phyloP scores from a whole-genome alignment of 2,113 vertebrate genomes.

The Nipponia nippon region DNA sequence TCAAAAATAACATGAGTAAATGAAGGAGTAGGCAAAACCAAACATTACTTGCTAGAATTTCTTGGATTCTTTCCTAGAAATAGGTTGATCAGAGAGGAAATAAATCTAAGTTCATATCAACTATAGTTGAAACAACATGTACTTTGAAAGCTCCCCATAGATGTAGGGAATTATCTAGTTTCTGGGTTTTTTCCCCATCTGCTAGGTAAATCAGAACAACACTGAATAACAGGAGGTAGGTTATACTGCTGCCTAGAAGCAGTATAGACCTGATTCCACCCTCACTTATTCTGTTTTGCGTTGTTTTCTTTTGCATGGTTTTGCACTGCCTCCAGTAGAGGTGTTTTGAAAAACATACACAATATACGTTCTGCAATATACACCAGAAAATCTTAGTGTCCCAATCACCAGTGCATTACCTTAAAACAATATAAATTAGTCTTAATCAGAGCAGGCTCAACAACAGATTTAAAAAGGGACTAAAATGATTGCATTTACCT shows the following conservation, averaged over 20 bases:
- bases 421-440: background rate
- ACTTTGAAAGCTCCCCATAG: background rate
- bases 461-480: background rate
- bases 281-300: background rate
- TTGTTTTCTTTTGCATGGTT: background rate
- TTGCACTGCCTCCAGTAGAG: background rate
- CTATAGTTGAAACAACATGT: background rate
- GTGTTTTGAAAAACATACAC: background rate
- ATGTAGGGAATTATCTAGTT: background rate
- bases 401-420: background rate
- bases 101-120: background rate
- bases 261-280: background rate
- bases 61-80: background rate
- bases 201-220: background rate
- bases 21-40: background rate
- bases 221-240: background rate
- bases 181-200: rapidly evolving
- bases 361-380: background rate
- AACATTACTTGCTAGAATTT: background rate
- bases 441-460: background rate
- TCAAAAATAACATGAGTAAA: background rate
- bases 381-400: background rate
- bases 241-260: background rate
- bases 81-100: background rate
- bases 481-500: background rate